Conservation (phyloP, 2,888 invertebrate genomes). For the Stratiomys singularior region DNA sequence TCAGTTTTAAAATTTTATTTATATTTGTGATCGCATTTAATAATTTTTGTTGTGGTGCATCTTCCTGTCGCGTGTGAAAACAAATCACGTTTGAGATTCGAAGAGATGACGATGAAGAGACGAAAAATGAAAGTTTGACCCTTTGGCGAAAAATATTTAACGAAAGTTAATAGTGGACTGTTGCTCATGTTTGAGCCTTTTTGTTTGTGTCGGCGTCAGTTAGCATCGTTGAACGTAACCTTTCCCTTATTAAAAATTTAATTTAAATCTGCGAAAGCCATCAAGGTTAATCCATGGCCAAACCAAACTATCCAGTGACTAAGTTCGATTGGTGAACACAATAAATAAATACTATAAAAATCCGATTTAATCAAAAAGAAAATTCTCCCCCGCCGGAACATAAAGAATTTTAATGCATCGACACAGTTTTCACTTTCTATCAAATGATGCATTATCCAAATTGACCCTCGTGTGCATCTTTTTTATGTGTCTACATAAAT, state of each 20-base stretch:
- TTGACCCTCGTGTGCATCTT: neutral
- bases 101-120: conserved; percentile 19
- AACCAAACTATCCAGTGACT: too few relatives aligned
- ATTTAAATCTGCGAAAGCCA: too few relatives aligned
- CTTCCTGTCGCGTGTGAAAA: conserved; percentile 3
- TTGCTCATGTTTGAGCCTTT: neutral
- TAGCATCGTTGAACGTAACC: neutral
- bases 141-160: conserved; percentile 8
- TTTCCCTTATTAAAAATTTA: too few relatives aligned
- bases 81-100: neutral
- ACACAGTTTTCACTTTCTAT: neutral
- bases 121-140: conserved; percentile 34
- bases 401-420: neutral
- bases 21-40: too few relatives aligned
- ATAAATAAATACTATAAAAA: neutral
- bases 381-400: neutral
- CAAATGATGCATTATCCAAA: neutral
- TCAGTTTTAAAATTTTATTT: too few relatives aligned
- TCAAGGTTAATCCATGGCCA: too few relatives aligned
- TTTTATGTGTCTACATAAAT: neutral
- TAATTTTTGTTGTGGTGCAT: too few relatives aligned
- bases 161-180: neutral
- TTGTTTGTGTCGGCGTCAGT: too few relatives aligned
- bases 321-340: too few relatives aligned
- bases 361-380: neutral